Evolutionary conservation across 2,113 vertebrate species (phyloP).

Genomic region (Istiophorus platypterus): DNA sequence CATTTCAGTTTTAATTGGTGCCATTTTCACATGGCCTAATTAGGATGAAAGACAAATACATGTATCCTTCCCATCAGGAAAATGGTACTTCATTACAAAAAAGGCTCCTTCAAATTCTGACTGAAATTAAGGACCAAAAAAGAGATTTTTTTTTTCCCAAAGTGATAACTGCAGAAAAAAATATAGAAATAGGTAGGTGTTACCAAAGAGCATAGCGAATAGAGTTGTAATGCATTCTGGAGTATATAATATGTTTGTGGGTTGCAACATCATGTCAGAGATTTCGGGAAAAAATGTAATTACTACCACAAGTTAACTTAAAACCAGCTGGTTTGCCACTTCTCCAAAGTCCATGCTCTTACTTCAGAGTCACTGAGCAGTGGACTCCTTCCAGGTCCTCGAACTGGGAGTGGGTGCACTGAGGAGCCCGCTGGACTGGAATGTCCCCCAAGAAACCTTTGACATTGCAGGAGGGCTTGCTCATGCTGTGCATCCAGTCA

Average conservation of each 20-base stretch:
- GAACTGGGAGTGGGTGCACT: slow-evolving; percentile 11
- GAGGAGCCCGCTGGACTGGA: slow-evolving; percentile 30
- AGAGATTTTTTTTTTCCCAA: no score
- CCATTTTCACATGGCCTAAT: not conserved
- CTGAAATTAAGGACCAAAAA: not conserved
- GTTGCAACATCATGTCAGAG: no score
- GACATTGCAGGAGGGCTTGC: slow-evolving; percentile 11
- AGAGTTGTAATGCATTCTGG: not conserved
- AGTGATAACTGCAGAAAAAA: no score
- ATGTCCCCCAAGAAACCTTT: slow-evolving; percentile 46
- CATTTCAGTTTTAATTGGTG: not conserved
- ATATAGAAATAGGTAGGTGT: no score
- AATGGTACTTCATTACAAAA: not conserved
- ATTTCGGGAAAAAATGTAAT: not conserved
- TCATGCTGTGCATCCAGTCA: slow-evolving; percentile 7
- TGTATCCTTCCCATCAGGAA: not conserved
- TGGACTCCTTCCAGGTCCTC: slow-evolving; percentile 34
- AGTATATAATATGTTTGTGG: not conserved
- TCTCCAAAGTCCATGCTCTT: not conserved
- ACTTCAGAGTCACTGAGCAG: not conserved
- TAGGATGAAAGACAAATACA: not conserved
- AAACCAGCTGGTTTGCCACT: not conserved
- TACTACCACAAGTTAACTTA: not conserved
- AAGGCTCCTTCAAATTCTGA: not conserved
- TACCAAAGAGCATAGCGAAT: not conserved